Evolutionary conservation across 2,113 vertebrate genomes (phyloP).

Genomic region (Nycticryphes semicollaris): DNA sequence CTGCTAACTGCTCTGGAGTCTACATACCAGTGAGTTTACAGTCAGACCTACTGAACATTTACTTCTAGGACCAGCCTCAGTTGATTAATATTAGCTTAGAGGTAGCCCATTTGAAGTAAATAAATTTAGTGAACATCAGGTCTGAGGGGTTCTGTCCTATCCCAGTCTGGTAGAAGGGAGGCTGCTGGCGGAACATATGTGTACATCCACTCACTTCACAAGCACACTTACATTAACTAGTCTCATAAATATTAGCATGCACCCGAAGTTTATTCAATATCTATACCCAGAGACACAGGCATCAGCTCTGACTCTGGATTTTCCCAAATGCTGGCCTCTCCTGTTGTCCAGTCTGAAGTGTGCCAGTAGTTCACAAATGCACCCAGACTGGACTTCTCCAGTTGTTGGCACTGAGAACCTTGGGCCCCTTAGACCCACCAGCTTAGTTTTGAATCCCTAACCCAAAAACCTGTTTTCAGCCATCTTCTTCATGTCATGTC

Average conservation of each 20-base stretch:
- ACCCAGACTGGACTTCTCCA: background rate
- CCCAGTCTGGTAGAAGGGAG: background rate
- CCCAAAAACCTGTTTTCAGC: background rate
- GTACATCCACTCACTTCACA: background rate
- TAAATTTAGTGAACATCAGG: background rate
- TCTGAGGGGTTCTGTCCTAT: background rate
- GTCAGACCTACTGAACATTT: background rate
- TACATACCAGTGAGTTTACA: background rate
- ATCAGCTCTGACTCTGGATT: background rate
- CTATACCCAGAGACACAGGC: background rate
- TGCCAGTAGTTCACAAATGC: background rate
- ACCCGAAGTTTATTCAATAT: background rate
- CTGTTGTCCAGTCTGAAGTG: background rate
- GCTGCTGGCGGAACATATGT: background rate
- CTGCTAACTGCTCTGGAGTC: background rate
- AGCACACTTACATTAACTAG: background rate
- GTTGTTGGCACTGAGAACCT: background rate
- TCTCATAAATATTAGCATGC: background rate
- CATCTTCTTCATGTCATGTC: background rate
- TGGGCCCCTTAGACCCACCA: background rate
- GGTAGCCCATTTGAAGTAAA: background rate
- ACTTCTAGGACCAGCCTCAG: background rate
- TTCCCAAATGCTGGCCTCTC: background rate
- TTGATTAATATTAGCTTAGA: background rate
- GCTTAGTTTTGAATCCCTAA: background rate